Conservation (phyloP, 2,888 invertebrate species). For the Apodemia mormo region DNA sequence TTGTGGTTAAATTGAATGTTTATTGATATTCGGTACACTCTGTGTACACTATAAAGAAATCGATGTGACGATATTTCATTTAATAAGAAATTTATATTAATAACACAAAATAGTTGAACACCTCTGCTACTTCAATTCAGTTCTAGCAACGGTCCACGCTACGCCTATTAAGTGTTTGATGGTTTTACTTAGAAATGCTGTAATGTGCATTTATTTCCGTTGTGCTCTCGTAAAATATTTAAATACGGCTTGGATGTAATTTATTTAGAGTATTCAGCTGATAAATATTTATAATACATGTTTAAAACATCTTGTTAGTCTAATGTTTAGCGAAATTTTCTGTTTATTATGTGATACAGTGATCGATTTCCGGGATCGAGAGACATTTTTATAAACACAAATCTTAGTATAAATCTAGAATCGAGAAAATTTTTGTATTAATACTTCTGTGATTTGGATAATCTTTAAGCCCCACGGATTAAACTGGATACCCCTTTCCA, state of each 20-base stretch:
- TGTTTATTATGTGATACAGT: too few relatives aligned
- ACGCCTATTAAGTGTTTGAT: constrained; percentile 5
- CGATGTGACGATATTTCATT: not conserved
- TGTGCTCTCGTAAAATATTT: not conserved
- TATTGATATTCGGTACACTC: not conserved
- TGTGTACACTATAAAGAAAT: not conserved
- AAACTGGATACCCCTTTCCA: too few relatives aligned
- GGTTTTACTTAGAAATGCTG: constrained; percentile 22
- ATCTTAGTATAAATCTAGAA: too few relatives aligned
- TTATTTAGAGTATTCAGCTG: not conserved
- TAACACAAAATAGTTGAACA: not conserved
- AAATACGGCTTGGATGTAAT: not conserved
- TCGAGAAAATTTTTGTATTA: too few relatives aligned
- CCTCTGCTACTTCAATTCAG: constrained; percentile 16
- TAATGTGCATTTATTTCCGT: constrained; percentile 23
- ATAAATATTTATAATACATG: too few relatives aligned
- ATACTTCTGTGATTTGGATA: too few relatives aligned
- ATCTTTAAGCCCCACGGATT: too few relatives aligned
- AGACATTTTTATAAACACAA: too few relatives aligned
- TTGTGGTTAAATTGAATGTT: not conserved
- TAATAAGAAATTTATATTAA: too few relatives aligned
- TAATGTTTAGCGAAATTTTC: too few relatives aligned
- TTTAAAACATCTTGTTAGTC: too few relatives aligned
- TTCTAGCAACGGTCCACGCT: constrained; percentile 10
- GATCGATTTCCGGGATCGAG: too few relatives aligned